Percentiles rank a stretch among this genome's conserved stretches.
These are phyloP conservation scores for Podotricha telesiphe DNA, from an alignment of 2,888 invertebrate species.

Conservation along the genomic window DNA sequence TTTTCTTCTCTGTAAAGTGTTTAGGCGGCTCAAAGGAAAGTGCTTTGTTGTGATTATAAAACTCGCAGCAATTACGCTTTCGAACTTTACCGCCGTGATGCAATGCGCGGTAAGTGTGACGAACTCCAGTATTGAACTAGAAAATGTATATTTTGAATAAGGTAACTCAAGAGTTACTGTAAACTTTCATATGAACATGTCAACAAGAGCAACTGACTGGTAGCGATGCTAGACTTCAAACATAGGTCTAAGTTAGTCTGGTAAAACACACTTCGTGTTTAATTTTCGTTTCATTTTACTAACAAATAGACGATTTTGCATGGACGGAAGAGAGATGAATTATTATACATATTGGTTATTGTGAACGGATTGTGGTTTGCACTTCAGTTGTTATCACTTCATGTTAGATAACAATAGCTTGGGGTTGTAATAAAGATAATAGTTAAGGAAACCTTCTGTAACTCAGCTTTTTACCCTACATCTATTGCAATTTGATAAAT, in stretches of 20 bases:
- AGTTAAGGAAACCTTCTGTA: no score
- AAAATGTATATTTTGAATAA: slow-evolving; percentile 26
- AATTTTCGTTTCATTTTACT: no score
- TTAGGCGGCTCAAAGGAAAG: slow-evolving; percentile 64
- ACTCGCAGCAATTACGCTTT: slow-evolving; percentile 70
- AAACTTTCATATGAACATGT: neutral
- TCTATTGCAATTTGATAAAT: no score
- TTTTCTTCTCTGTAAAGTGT: slow-evolving; percentile 48
- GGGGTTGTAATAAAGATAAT: no score
- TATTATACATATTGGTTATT: neutral
- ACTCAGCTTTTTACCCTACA: no score
- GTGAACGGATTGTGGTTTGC: neutral
- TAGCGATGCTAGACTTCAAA: neutral
- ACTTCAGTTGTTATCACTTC: neutral
- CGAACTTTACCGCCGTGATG: slow-evolving; percentile 65
- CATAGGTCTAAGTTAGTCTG: neutral
- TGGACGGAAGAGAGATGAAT: neutral
- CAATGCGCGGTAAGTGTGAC: slow-evolving; percentile 59
- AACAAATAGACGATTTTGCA: neutral
- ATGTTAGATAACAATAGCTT: no score
- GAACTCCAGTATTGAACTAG: slow-evolving; percentile 45
- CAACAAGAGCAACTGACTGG: neutral
- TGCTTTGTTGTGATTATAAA: slow-evolving; percentile 68
- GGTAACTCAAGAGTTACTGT: neutral
- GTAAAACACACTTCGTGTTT: neutral